Conservation (phyloP, 2,113 vertebrate genomes). For the Raphicerus campestris region DNA sequence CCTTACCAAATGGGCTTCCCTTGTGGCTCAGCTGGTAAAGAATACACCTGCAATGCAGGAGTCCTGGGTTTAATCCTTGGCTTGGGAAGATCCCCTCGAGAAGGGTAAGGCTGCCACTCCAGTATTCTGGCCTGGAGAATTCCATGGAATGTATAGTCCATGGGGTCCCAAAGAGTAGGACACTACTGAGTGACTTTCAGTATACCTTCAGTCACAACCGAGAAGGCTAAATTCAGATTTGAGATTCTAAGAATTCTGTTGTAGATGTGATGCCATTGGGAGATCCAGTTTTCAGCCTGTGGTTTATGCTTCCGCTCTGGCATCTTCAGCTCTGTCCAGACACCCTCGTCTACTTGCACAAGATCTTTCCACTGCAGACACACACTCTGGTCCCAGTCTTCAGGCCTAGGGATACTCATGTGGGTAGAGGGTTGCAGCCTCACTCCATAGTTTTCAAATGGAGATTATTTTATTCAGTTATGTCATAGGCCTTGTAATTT, state of each 20-base stretch:
- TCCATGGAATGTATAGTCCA: background rate
- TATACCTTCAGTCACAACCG: background rate
- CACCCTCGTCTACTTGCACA: background rate
- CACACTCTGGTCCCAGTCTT: background rate
- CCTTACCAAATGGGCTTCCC: background rate
- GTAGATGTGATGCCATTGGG: too few species aligned
- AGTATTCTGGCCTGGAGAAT: background rate
- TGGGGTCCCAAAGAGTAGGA: background rate
- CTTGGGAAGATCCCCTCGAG: background rate
- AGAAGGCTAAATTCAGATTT: background rate
- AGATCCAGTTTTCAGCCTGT: background rate
- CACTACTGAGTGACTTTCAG: background rate
- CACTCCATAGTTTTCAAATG: background rate
- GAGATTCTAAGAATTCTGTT: background rate
- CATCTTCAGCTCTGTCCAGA: too few species aligned
- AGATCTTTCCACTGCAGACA: background rate
- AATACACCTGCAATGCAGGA: background rate
- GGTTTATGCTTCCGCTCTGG: background rate
- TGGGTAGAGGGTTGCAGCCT: background rate
- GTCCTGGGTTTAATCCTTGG: background rate
- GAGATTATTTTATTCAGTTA: background rate
- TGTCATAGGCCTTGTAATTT: background rate
- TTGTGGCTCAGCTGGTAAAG: background rate
- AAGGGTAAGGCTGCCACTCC: background rate
- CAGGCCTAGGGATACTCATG: accelerated